Percentiles rank a stretch among this genome's conserved stretches.
Evolutionary conservation across 2,113 vertebrate species (phyloP).

Genomic region (Ophthalmolycus amberensis): DNA sequence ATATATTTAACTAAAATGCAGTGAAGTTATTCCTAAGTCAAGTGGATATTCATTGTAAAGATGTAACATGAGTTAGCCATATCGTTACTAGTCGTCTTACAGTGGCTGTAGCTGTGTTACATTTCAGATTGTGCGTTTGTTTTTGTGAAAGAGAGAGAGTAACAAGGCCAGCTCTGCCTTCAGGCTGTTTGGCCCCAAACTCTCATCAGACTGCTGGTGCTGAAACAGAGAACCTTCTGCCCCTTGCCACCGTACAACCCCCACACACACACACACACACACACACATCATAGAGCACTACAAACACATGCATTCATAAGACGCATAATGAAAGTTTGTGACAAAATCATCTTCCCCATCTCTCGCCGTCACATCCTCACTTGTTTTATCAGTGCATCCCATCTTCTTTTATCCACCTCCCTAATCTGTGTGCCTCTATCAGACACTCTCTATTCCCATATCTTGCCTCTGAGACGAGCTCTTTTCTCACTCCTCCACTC

Average conservation of each 20-base stretch:
- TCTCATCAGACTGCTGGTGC: conserved; percentile 81
- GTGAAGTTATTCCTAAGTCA: neutral
- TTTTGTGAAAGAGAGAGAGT: conserved; percentile 40
- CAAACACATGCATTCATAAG: conserved; percentile 45
- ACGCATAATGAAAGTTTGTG: conserved; percentile 59
- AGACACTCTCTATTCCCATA: conserved; percentile 75
- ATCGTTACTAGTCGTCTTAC: conserved; percentile 8
- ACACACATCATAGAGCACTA: conserved; percentile 1
- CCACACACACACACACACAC: conserved; percentile 20
- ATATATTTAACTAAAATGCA: conserved; percentile 4
- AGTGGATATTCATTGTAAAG: conserved; percentile 1
- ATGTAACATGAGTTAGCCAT: conserved; percentile 10
- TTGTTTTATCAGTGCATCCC: conserved; percentile 71
- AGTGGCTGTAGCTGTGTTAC: conserved; percentile 25
- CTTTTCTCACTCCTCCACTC: conserved; percentile 61
- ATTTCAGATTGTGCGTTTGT: conserved; percentile 63
- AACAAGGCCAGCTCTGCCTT: conserved; percentile 79
- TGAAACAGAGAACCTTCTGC: conserved; percentile 78
- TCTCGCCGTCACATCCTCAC: conserved; percentile 54
- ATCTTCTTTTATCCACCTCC: conserved; percentile 76
- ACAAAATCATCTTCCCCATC: conserved; percentile 76
- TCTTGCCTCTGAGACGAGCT: conserved; percentile 67
- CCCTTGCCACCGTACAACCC: conserved; percentile 58
- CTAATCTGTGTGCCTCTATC: conserved; percentile 74
- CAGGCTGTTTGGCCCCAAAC: conserved; percentile 78